Evolutionary conservation across 1,140 invertebrate species (phyloP).

Genomic region (Trialeurodes vaporariorum): DNA sequence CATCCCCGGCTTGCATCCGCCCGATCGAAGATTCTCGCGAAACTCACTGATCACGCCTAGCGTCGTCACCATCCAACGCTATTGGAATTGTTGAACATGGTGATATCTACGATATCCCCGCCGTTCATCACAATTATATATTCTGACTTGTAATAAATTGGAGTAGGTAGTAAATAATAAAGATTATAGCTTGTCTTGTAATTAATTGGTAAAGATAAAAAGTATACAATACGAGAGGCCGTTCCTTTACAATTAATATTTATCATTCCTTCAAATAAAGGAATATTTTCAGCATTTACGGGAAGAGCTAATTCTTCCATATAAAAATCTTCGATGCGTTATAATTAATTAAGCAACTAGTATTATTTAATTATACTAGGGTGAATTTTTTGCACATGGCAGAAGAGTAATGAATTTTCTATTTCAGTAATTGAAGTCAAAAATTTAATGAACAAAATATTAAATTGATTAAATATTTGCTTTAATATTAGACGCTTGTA

Average conservation of each 20-base stretch:
- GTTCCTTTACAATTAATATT: not conserved
- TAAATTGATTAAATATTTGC: not conserved
- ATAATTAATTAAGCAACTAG: not conserved
- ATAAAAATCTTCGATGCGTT: not conserved
- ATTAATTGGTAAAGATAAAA: not conserved
- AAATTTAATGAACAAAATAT: not conserved
- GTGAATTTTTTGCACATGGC: not conserved
- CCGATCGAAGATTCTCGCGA: too few species aligned
- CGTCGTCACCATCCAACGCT: too few species aligned
- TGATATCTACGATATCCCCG: too few species aligned
- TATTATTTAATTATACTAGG: not conserved
- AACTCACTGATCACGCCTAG: too few species aligned
- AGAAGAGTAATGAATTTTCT: not conserved
- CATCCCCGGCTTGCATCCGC: too few species aligned
- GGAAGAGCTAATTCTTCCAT: not conserved
- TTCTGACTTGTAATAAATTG: not conserved
- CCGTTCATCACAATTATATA: too few species aligned
- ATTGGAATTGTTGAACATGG: too few species aligned
- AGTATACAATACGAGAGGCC: not conserved
- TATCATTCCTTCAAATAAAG: not conserved
- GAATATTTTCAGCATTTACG: not conserved
- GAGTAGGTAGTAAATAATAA: not conserved
- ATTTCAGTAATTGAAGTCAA: not conserved
- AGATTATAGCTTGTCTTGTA: not conserved
- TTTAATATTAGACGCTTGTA: not conserved